Evolutionary conservation across 2,888 invertebrate genomes (phyloP), one percentile per base, ranked within the genome.

Genomic region (Laothoe populi): DNA sequence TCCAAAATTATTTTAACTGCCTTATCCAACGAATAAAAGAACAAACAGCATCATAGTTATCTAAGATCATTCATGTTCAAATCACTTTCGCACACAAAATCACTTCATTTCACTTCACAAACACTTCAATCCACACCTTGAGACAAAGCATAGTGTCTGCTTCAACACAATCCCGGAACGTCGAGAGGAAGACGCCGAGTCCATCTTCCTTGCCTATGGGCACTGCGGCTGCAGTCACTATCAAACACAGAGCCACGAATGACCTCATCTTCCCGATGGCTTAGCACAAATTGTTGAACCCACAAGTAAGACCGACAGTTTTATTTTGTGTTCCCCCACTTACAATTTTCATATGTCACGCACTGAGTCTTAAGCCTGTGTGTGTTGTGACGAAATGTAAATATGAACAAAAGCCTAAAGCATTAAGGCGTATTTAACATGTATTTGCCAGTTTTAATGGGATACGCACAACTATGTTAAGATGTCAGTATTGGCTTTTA

Each of bases 111-210:
- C 76, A 76, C 70, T 68, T 66, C 74, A 78, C 81, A 72, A 53
- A 72, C 86, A 86, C 87, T 79, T 70, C 88, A 90, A 87, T 83
- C 71, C 84, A 87, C 90, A 96, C 96, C 95, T 96, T 96, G 69
- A 96, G 86, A 81, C 96, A 96, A 84, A 96, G 89, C 75, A 95
- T 91, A 78, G 96, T 93, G 73, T 95, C 95, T 67, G 94, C 94
- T 67, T 95, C 94, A 74, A 95, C 94, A 85, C 96, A 96, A 77
- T 95, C 95, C 84, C 95, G 94, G 66, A 96, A 73, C 7, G 86
- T 79, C 4, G 88, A 86, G 64, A 92, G 77, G 79, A 92, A 88
- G 64, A 80, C 82, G 64, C 90, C 90, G 74, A 90, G 67, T 3
- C 88, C 87, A 70, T 91, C 90, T 61, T 92, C 92, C 71, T 85